Evolutionary conservation across 2,888 invertebrate genomes (phyloP).

Genomic region (Pelosia muscerda): DNA sequence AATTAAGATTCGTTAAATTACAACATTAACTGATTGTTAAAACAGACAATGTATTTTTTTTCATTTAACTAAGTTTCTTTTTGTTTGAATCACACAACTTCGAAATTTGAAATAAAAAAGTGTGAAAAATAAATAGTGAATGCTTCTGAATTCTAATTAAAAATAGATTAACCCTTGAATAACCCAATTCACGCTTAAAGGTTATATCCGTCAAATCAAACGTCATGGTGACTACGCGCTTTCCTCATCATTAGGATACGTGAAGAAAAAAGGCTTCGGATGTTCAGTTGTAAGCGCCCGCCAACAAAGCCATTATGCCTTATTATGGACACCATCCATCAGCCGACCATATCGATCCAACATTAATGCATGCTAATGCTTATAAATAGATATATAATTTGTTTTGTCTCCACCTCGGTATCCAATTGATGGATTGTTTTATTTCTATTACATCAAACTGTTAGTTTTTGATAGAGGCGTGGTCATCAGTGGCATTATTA

Average conservation of each 20-base stretch:
- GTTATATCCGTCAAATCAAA: constrained; percentile 73
- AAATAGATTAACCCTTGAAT: constrained; percentile 75
- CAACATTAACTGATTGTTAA: neutral
- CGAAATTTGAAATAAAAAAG: constrained; percentile 27
- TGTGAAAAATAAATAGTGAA: constrained; percentile 52
- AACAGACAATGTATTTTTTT: neutral
- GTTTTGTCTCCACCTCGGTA: constrained; percentile 84
- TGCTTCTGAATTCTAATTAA: constrained; percentile 68
- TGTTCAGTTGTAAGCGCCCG: constrained; percentile 79
- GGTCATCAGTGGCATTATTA: constrained; percentile 67
- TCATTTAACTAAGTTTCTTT: neutral
- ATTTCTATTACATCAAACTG: constrained; percentile 77
- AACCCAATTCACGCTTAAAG: constrained; percentile 76
- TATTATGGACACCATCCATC: constrained; percentile 85
- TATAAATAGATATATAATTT: constrained; percentile 87
- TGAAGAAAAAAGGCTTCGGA: constrained; percentile 79
- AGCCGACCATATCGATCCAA: constrained; percentile 83
- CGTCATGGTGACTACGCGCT: constrained; percentile 79
- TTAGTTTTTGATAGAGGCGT: constrained; percentile 79
- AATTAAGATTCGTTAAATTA: neutral
- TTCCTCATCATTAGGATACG: constrained; percentile 79
- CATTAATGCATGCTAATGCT: constrained; percentile 86
- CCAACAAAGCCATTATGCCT: constrained; percentile 85
- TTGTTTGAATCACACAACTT: constrained; percentile 12
- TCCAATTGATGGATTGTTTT: constrained; percentile 82